Evolutionary conservation across 2,888 invertebrate genomes (phyloP).

Genomic region (Acleris emargana): DNA sequence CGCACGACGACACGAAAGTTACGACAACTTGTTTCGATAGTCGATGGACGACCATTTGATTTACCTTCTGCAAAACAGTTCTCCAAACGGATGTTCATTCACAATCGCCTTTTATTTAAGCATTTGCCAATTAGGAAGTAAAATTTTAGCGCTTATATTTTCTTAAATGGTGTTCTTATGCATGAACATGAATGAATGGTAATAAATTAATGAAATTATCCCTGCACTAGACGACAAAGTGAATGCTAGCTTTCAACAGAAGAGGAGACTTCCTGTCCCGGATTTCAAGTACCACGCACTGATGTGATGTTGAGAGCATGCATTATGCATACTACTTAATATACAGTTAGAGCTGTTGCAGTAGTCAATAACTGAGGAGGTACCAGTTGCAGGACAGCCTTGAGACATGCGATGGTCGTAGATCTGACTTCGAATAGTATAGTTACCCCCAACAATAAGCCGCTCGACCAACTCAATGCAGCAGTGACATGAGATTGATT

Average conservation of each 20-base stretch:
- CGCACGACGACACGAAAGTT: not conserved
- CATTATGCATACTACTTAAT: conserved; percentile 46
- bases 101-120: not conserved
- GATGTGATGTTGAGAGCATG: conserved; percentile 52
- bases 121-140: not conserved
- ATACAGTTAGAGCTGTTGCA: conserved; percentile 25
- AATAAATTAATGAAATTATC: conserved; percentile 12
- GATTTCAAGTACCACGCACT: conserved; percentile 54
- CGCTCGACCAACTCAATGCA: conserved; percentile 7
- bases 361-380: conserved; percentile 27
- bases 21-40: not conserved
- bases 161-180: not conserved
- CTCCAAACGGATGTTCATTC: too few species aligned
- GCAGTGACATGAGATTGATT: conserved; percentile 32
- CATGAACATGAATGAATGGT: not conserved
- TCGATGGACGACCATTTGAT: too few species aligned
- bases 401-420: conserved; percentile 7
- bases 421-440: conserved; percentile 20
- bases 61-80: too few species aligned
- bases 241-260: conserved; percentile 22
- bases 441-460: conserved; percentile 15
- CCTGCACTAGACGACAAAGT: conserved; percentile 10
- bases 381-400: conserved; percentile 6
- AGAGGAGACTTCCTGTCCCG: conserved; percentile 60
- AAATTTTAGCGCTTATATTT: not conserved